Percentiles rank a stretch among this genome's conserved stretches.
Evolutionary conservation across 2,797 vertebrate genomes (phyloP).

Genomic region (Protosalanx chinensis): DNA sequence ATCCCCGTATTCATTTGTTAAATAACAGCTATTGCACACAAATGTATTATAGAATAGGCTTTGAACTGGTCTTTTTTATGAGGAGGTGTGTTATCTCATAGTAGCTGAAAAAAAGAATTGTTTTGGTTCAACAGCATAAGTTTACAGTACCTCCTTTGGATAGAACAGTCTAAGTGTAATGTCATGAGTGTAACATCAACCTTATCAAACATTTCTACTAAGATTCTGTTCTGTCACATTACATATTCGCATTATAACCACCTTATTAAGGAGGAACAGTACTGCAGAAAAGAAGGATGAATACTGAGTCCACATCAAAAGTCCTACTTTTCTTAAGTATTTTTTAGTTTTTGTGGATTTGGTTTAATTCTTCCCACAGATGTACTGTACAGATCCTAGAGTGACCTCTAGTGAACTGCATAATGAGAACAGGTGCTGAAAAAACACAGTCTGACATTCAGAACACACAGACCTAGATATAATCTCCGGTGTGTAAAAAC

Average conservation of each 20-base stretch:
- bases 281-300: slow-evolving; percentile 24
- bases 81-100: slow-evolving; percentile 56
- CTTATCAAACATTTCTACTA: slow-evolving; percentile 6
- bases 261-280: neutral
- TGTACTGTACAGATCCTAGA: neutral
- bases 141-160: slow-evolving; percentile 44
- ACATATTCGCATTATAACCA: neutral
- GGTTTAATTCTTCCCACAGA: no score
- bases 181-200: slow-evolving; percentile 24
- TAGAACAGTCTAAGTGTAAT: slow-evolving; percentile 2
- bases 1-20: slow-evolving; percentile 17
- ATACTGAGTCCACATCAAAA: slow-evolving; percentile 42
- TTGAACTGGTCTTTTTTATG: slow-evolving; percentile 45
- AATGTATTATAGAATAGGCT: slow-evolving; percentile 33
- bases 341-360: neutral
- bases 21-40: slow-evolving; percentile 66
- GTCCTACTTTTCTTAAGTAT: slow-evolving; percentile 9
- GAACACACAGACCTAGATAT: slow-evolving; percentile 57
- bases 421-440: slow-evolving; percentile 55
- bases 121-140: slow-evolving; percentile 63
- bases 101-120: slow-evolving; percentile 40
- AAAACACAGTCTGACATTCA: slow-evolving; percentile 60
- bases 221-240: slow-evolving; percentile 14
- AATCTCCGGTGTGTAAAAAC: slow-evolving; percentile 51
- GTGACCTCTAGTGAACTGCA: slow-evolving; percentile 29